A percentile compares a stretch with the other conserved stretches of the same genome.
Evolutionary conservation across 2,888 invertebrate species (phyloP).

Genomic region (Bombylius major): DNA sequence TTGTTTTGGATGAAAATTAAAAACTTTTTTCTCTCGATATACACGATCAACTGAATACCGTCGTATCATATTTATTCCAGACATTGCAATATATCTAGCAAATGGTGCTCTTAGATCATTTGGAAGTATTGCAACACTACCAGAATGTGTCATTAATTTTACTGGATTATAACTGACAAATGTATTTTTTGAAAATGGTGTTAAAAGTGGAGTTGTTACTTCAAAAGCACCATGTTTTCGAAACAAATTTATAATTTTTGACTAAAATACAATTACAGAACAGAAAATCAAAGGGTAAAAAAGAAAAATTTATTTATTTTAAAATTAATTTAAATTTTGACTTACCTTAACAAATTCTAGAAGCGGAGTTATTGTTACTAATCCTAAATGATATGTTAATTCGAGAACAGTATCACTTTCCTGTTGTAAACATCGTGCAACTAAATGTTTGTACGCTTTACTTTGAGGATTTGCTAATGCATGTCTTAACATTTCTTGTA

Average conservation of each 20-base stretch:
- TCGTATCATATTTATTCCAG: constrained; percentile 61
- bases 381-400: constrained; percentile 66
- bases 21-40: constrained; percentile 65
- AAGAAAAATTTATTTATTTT: neutral
- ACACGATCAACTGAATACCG: constrained; percentile 80
- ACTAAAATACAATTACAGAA: constrained; percentile 5
- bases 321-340: neutral
- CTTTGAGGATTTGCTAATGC: constrained; percentile 70
- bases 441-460: constrained; percentile 61
- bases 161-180: constrained; percentile 39
- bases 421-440: constrained; percentile 37
- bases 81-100: constrained; percentile 70
- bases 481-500: constrained; percentile 69
- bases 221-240: constrained; percentile 68
- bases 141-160: constrained; percentile 75
- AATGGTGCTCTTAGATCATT: constrained; percentile 72
- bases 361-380: constrained; percentile 32
- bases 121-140: constrained; percentile 72
- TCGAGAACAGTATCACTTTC: constrained; percentile 41
- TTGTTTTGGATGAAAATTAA: constrained; percentile 79
- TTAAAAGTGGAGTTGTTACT: constrained; percentile 65
- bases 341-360: constrained; percentile 32
- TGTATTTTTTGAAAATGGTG: constrained; percentile 53
- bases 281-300: neutral
- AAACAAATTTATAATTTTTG: constrained; percentile 45